Evolutionary conservation across 1,140 invertebrate species (phyloP).

Genomic region (Drosophila grimshawi): DNA sequence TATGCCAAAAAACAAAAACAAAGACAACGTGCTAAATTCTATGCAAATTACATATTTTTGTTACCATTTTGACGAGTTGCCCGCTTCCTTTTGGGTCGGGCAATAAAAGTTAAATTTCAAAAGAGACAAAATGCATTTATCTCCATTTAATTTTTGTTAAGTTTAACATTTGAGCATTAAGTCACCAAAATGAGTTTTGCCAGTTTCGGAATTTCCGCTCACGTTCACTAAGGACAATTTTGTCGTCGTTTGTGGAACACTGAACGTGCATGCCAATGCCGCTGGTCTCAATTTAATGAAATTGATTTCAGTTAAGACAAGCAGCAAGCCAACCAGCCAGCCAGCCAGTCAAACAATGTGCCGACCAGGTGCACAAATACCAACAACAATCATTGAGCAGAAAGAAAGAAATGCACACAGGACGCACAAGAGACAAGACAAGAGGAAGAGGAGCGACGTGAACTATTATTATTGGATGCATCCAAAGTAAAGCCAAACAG

Average conservation of each 20-base stretch:
- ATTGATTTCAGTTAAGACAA: slow-evolving; percentile 60
- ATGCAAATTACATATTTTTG: slow-evolving; percentile 42
- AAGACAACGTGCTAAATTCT: slow-evolving; percentile 15
- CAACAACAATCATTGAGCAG: slow-evolving; percentile 30
- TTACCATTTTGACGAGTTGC: slow-evolving; percentile 39
- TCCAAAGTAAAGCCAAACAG: neutral
- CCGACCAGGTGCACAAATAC: slow-evolving; percentile 23
- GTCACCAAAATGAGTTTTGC: slow-evolving; percentile 23
- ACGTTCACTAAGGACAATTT: slow-evolving; percentile 39
- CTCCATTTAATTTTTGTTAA: slow-evolving; percentile 2
- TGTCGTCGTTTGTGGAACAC: slow-evolving; percentile 25
- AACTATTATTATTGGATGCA: slow-evolving; percentile 3
- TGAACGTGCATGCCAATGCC: slow-evolving; percentile 52
- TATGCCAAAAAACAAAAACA: slow-evolving; percentile 36
- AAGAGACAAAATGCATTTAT: neutral
- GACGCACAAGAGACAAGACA: slow-evolving; percentile 10
- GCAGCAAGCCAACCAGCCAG: slow-evolving; percentile 4
- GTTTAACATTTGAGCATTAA: slow-evolving; percentile 20
- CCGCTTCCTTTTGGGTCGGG: slow-evolving; percentile 24
- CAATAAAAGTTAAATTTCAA: slow-evolving; percentile 46
- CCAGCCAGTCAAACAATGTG: slow-evolving; percentile 56
- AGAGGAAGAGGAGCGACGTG: neutral
- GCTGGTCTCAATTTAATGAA: slow-evolving; percentile 59
- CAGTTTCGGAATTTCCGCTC: slow-evolving; percentile 35
- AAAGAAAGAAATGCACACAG: slow-evolving; percentile 15